These are phyloP conservation scores for Ectemnius continuus DNA, from an alignment of 2,888 invertebrate species.

Conservation along the genomic window DNA sequence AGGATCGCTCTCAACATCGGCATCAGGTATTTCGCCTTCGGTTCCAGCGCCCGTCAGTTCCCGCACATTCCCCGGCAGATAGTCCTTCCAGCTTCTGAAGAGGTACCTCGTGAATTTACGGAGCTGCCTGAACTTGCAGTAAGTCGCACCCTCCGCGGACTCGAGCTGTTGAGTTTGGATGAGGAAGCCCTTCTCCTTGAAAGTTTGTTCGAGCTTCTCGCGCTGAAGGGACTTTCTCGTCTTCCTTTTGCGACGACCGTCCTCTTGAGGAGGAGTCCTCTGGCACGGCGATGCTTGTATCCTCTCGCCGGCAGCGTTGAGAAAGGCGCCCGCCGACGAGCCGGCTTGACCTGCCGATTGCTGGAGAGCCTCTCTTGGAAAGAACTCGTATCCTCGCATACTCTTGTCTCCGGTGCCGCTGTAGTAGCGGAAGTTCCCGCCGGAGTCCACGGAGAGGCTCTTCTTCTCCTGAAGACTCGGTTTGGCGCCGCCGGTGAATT, in stretches of 20 bases:
- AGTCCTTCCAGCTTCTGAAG: slow-evolving; percentile 96
- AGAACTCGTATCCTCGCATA: slow-evolving; percentile 87
- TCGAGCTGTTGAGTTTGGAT: slow-evolving; percentile 96
- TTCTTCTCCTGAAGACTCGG: slow-evolving; percentile 94
- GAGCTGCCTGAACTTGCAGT: slow-evolving; percentile 94
- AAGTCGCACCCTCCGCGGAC: slow-evolving; percentile 95
- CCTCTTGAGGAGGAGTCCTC: slow-evolving; percentile 61
- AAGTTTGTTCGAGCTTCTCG: slow-evolving; percentile 93
- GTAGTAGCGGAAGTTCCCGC: slow-evolving; percentile 92
- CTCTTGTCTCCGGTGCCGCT: slow-evolving; percentile 91
- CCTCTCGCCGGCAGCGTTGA: slow-evolving; percentile 80
- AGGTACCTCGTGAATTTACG: slow-evolving; percentile 94
- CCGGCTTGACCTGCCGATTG: slow-evolving; percentile 79
- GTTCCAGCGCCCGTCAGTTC: slow-evolving; percentile 61
- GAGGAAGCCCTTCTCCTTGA: slow-evolving; percentile 94
- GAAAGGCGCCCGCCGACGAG: slow-evolving; percentile 78
- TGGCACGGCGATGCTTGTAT: slow-evolving; percentile 72
- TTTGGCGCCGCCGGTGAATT: slow-evolving; percentile 94
- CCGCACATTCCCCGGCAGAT: slow-evolving; percentile 87
- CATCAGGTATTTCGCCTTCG: slow-evolving; percentile 62
- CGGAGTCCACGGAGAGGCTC: slow-evolving; percentile 93
- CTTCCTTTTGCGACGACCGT: slow-evolving; percentile 83
- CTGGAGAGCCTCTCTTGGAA: slow-evolving; percentile 85
- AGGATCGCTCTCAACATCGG: slow-evolving; percentile 59
- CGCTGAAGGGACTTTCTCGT: slow-evolving; percentile 90